Percentiles rank a stretch among this genome's conserved stretches.
These are phyloP conservation scores for Trissolcus basalis DNA, from an alignment of 1,140 invertebrate species.

Conservation along the genomic window DNA sequence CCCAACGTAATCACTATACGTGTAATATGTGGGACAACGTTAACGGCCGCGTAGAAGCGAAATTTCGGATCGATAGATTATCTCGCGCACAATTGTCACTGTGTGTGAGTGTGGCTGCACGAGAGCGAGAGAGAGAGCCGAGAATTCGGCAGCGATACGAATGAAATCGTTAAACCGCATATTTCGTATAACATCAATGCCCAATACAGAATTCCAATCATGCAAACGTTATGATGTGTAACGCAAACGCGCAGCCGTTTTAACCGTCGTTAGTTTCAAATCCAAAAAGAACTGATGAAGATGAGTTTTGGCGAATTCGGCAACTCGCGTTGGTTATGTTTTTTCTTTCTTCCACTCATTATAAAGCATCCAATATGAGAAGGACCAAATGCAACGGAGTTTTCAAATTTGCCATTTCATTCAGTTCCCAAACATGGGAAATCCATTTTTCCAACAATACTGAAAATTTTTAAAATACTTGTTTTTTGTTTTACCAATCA, in stretches of 20 bases:
- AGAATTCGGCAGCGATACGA: conserved; percentile 1
- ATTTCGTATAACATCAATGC: conserved; percentile 19
- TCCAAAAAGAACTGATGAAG: conserved; percentile 6
- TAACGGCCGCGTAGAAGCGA: conserved; percentile 36
- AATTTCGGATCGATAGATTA: conserved; percentile 55
- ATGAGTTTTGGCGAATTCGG: background rate
- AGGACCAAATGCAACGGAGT: too few species aligned
- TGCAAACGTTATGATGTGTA: conserved; percentile 25
- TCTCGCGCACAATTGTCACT: conserved; percentile 6
- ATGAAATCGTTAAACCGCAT: conserved; percentile 31
- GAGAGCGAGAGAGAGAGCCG: conserved; percentile 1
- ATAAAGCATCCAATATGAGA: too few species aligned
- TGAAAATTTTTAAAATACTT: too few species aligned
- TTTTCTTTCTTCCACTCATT: too few species aligned
- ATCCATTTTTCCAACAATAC: too few species aligned
- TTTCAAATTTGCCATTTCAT: too few species aligned
- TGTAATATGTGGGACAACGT: conserved; percentile 54
- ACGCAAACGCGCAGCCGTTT: conserved; percentile 18
- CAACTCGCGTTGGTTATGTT: too few species aligned
- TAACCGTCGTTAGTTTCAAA: conserved; percentile 12
- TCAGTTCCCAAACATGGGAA: too few species aligned
- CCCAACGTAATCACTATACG: conserved; percentile 50
- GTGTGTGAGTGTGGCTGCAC: background rate
- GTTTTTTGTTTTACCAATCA: too few species aligned
- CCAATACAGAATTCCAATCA: conserved; percentile 27